phyloP scores from a whole-genome alignment of 2,113 vertebrate genomes.

The Diadophis punctatus region DNA sequence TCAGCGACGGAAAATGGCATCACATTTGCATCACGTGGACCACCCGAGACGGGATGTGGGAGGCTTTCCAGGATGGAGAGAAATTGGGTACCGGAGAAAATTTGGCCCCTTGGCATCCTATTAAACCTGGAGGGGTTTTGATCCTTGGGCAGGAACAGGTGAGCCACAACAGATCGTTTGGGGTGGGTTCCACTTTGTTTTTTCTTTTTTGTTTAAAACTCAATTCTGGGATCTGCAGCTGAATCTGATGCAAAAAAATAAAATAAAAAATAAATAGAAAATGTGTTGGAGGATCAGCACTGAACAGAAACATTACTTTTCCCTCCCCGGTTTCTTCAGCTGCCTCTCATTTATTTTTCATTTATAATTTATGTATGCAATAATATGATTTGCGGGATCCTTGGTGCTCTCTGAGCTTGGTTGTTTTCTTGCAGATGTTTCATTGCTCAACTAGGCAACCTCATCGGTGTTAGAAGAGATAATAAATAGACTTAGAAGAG shows the following conservation, averaged over 20 bases:
- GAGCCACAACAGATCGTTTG: conserved; percentile 43
- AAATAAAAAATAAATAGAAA: neutral
- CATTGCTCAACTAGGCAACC: neutral
- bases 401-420: neutral
- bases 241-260: neutral
- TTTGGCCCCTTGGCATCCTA: conserved; percentile 97
- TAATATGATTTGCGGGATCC: neutral
- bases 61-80: conserved; percentile 96
- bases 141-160: conserved; percentile 98
- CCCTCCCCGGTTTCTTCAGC: neutral
- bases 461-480: neutral
- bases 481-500: neutral
- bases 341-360: neutral
- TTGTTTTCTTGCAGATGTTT: neutral
- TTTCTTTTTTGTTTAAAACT: no score
- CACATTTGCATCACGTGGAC: conserved; percentile 98
- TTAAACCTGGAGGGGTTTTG: conserved; percentile 95
- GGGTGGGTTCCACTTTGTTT: neutral
- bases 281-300: neutral
- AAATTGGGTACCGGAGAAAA: conserved; percentile 93
- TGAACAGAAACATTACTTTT: neutral
- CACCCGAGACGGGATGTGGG: conserved; percentile 95
- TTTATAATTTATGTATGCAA: neutral
- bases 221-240: neutral
- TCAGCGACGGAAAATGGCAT: conserved; percentile 96